Evolutionary conservation across 2,113 vertebrate species (phyloP), one percentile per base, ranked within the genome.

Genomic region (Microtus pennsylvanicus): DNA sequence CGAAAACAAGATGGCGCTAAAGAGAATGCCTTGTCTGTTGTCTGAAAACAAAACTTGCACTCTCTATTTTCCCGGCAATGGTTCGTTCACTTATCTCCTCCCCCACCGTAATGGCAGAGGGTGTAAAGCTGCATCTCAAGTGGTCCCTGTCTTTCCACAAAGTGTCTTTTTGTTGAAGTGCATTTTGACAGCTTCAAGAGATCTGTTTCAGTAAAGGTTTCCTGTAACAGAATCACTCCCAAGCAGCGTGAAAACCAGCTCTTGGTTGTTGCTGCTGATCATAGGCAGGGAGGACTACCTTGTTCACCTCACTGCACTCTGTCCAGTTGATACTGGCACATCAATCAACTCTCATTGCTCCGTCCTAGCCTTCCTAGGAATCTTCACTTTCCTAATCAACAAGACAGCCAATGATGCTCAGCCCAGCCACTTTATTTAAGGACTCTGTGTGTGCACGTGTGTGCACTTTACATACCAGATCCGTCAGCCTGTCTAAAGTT

Each of bases 1-100:
- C 78, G 52, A 33, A 88, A 91, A 78, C 72, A 74, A 88, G 91
- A 93, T 45, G 30, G n/a, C 45, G 52, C 30, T 91, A 47, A 77
- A 13, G 50, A n/a, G 58, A 47, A 74, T 16, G 52, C 50, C 26
- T 95, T 69, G 50, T 30, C 35, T 0, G 30, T 42, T 19, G 35
- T 77, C 30, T 45, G 19, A 77, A 81, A 95, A 55, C 28, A 83
- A 8, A 90, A 74, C 67, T 67, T 85, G 21, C 63, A 75, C 50
- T 91, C 63, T 91, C 63, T 52, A 80, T 85, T 74, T 30, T 13
- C 28, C 26, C 47, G 14, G n/a, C 38, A 75, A 58, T 14, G 28
- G 65, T 52, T 92, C 63, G 2, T 52, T 92, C 63, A 5, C 63
- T 67, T 74, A 74, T 12, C 24, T 69, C 65, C 38, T 81, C 74